These are phyloP conservation scores for Plebejus argus DNA, from an alignment of 2,888 invertebrate species.

Conservation along the genomic window DNA sequence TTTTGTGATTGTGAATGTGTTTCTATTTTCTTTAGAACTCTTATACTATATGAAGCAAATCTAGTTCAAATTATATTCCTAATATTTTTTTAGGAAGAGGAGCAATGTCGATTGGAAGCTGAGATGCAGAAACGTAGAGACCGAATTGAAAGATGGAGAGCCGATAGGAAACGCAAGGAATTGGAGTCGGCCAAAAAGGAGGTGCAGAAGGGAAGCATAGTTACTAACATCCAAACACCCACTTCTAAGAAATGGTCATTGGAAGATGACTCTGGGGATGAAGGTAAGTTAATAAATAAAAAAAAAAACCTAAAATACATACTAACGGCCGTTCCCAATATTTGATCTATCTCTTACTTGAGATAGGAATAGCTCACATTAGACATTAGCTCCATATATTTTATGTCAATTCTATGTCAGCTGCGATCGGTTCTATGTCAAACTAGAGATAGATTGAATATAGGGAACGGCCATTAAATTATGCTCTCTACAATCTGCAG, in stretches of 20 bases:
- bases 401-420: no score
- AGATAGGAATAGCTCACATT: no score
- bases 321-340: no score
- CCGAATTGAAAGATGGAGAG: slow-evolving; percentile 97
- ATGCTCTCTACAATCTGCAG: no score
- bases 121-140: slow-evolving; percentile 98
- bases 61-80: not conserved
- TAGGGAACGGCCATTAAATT: no score
- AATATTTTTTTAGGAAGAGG: slow-evolving; percentile 84
- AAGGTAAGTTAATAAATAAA: slow-evolving; percentile 82
- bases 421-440: no score
- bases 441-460: no score
- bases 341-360: no score
- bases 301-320: no score
- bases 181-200: slow-evolving; percentile 90
- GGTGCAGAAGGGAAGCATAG: slow-evolving; percentile 83
- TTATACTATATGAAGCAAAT: not conserved
- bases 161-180: slow-evolving; percentile 94
- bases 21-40: no score
- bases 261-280: slow-evolving; percentile 97
- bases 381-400: no score
- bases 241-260: slow-evolving; percentile 94
- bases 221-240: slow-evolving; percentile 81
- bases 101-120: slow-evolving; percentile 92
- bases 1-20: no score